A percentile compares a stretch with the other conserved stretches of the same genome.
Evolutionary conservation across 1,140 invertebrate species (phyloP).

Genomic region (Brachionus manjavacas): DNA sequence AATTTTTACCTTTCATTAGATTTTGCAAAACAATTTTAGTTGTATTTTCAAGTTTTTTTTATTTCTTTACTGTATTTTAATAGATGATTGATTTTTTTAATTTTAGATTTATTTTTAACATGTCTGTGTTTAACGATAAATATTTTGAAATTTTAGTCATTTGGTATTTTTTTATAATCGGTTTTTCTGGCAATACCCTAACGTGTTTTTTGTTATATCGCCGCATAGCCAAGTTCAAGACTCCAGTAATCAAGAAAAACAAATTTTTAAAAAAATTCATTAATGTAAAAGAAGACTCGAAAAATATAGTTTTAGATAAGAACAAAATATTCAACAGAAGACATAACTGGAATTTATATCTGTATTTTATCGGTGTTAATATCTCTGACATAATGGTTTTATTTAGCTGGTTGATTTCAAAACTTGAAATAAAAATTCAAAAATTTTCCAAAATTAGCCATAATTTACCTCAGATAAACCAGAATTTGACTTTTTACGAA

Average conservation of each 20-base stretch:
- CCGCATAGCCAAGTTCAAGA: constrained; percentile 6
- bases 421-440: not conserved
- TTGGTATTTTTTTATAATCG: constrained; percentile 29
- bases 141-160: constrained; percentile 14
- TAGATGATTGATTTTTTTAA: not conserved
- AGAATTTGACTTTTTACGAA: not conserved
- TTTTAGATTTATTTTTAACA: not conserved
- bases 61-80: too few relatives aligned
- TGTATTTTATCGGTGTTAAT: constrained; percentile 19
- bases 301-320: not conserved
- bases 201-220: not conserved
- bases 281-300: not conserved
- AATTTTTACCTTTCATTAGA: too few relatives aligned
- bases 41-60: too few relatives aligned
- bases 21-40: too few relatives aligned
- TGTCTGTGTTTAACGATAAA: not conserved
- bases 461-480: not conserved
- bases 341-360: constrained; percentile 38
- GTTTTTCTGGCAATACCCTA: not conserved
- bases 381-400: constrained; percentile 33
- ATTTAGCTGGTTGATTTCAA: constrained; percentile 26
- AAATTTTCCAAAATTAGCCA: not conserved
- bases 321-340: not conserved
- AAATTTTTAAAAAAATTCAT: not conserved
- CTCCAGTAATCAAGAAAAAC: not conserved